These are phyloP conservation scores for Nephrotoma guestfalica DNA, from an alignment of 2,888 invertebrate genomes.

Conservation along the genomic window DNA sequence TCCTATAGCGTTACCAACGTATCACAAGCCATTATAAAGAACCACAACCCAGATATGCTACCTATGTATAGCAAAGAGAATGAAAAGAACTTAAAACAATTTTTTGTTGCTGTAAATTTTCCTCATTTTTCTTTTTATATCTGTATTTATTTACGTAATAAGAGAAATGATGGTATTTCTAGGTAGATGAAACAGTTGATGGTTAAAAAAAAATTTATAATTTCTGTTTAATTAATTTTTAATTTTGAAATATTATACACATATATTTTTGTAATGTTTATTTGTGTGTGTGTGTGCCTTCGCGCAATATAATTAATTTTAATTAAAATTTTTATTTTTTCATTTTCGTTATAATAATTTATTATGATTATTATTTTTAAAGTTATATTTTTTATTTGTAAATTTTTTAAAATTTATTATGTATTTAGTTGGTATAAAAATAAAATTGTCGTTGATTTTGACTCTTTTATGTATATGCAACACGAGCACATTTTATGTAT, in stretches of 20 bases:
- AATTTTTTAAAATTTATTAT: background rate
- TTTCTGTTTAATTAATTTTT: background rate
- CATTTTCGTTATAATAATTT: background rate
- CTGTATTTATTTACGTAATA: background rate
- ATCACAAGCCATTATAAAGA: too few relatives aligned
- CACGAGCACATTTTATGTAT: background rate
- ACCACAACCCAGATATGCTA: too few relatives aligned
- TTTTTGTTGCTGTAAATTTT: background rate
- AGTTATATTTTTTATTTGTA: background rate
- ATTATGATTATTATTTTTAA: background rate
- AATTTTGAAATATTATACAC: background rate
- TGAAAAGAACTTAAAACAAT: background rate
- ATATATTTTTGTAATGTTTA: background rate
- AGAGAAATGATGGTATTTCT: background rate
- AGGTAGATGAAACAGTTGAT: background rate
- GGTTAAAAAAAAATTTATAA: background rate
- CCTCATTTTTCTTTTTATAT: background rate
- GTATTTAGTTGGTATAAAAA: background rate
- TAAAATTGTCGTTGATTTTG: background rate
- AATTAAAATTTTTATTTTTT: background rate
- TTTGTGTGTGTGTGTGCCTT: background rate
- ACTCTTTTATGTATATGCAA: background rate
- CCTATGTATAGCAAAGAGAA: background rate
- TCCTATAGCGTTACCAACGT: too few relatives aligned
- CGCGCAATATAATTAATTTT: background rate